These are phyloP conservation scores for Amphipoea lucens DNA, from an alignment of 2,888 invertebrate genomes.

Conservation along the genomic window DNA sequence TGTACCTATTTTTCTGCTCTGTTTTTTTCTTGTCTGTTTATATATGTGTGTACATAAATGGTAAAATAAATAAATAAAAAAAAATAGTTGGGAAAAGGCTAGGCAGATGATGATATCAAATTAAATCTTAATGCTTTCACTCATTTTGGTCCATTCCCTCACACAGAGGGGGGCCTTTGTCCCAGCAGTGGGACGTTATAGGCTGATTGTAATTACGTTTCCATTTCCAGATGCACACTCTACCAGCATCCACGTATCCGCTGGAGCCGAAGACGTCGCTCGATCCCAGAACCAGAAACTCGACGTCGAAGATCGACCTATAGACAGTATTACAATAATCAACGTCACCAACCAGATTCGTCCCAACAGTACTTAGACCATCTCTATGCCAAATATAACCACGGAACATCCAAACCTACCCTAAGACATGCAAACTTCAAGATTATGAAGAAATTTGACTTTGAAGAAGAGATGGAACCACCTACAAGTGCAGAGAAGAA, in stretches of 20 bases:
- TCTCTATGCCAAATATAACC: constrained; percentile 87
- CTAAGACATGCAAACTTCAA: constrained; percentile 87
- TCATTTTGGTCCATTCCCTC: too few relatives aligned
- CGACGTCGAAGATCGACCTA: constrained; percentile 84
- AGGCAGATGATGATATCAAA: neutral
- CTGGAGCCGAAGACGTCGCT: constrained; percentile 93
- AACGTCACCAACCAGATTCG: constrained; percentile 76
- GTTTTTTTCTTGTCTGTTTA: too few relatives aligned
- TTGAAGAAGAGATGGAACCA: constrained; percentile 78
- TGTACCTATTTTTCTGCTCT: too few relatives aligned
- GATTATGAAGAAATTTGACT: constrained; percentile 86
- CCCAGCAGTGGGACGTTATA: neutral
- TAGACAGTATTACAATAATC: constrained; percentile 84
- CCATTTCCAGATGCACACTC: constrained; percentile 91
- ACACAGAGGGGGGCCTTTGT: neutral
- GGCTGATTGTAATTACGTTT: neutral
- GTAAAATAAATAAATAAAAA: too few relatives aligned
- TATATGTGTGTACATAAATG: too few relatives aligned
- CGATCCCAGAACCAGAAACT: constrained; percentile 84
- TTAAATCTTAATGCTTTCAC: neutral
- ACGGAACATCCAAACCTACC: constrained; percentile 83
- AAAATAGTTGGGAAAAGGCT: too few relatives aligned
- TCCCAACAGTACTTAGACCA: constrained; percentile 80
- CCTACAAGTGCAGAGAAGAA: constrained; percentile 72
- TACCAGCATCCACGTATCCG: constrained; percentile 96